These are phyloP conservation scores for Coptodon rendalli DNA, from an alignment of 2,113 vertebrate genomes.

Conservation along the genomic window DNA sequence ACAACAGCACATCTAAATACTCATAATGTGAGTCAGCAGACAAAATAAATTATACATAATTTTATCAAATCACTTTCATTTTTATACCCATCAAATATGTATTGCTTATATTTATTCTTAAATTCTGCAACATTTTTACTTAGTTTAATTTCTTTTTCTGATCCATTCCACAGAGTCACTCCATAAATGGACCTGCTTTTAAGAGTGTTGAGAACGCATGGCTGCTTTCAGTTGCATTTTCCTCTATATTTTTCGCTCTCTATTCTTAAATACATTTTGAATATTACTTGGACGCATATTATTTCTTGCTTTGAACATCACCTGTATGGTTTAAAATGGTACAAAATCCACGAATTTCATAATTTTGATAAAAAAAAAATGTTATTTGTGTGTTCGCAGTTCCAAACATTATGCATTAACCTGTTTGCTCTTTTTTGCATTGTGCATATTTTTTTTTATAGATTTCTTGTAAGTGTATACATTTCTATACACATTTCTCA, in stretches of 20 bases:
- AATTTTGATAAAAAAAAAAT: background rate
- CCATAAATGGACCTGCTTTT: background rate
- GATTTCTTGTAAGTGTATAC: background rate
- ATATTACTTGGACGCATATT: background rate
- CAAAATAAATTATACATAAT: background rate
- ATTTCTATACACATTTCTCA: background rate
- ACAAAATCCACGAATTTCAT: background rate
- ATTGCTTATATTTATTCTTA: background rate
- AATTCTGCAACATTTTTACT: background rate
- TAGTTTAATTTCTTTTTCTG: background rate
- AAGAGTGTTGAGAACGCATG: background rate
- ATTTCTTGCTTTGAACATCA: background rate
- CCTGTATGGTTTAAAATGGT: background rate
- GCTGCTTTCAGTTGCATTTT: background rate
- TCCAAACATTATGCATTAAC: background rate
- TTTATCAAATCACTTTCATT: background rate
- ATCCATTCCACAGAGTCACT: background rate
- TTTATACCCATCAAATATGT: background rate
- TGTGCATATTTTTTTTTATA: background rate
- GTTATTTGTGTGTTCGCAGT: background rate
- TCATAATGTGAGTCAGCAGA: background rate
- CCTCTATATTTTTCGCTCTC: background rate
- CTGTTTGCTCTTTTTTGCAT: background rate
- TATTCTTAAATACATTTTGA: background rate
- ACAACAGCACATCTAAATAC: background rate